phyloP scores from a whole-genome alignment of 2,888 invertebrate genomes.

The Thalpophila matura region DNA sequence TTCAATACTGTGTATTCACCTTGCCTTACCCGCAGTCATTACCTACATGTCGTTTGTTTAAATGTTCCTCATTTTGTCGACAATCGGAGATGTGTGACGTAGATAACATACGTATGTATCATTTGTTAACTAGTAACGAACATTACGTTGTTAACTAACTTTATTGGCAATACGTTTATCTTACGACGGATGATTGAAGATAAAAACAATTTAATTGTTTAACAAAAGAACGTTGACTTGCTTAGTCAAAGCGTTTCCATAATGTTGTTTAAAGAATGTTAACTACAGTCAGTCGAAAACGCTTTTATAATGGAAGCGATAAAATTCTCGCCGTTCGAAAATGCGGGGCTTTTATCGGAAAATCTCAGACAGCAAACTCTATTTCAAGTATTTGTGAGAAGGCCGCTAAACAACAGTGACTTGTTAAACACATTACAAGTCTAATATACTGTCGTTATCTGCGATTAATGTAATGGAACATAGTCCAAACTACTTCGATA shows the following conservation, averaged over 20 bases:
- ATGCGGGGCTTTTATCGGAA: conserved; percentile 49
- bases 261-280: conserved; percentile 29
- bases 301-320: conserved; percentile 51
- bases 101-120: conserved; percentile 57
- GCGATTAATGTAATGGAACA: conserved; percentile 61
- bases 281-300: conserved; percentile 34
- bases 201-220: conserved; percentile 47
- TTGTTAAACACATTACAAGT: conserved; percentile 43
- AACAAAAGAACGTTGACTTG: conserved; percentile 30
- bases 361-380: conserved; percentile 44
- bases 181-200: conserved; percentile 38
- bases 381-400: conserved; percentile 54
- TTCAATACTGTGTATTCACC: conserved; percentile 79
- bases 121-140: conserved; percentile 57
- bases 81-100: conserved; percentile 64
- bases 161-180: conserved; percentile 59
- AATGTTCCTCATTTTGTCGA: conserved; percentile 64
- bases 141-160: conserved; percentile 59
- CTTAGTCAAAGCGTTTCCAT: conserved; percentile 18
- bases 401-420: conserved; percentile 42
- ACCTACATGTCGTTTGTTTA: conserved; percentile 69
- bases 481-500: conserved; percentile 49
- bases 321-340: conserved; percentile 51
- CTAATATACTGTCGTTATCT: conserved; percentile 47
- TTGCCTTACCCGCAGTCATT: conserved; percentile 67